phyloP scores from a whole-genome alignment of 2,797 vertebrate species.

The Varecia variegata region DNA sequence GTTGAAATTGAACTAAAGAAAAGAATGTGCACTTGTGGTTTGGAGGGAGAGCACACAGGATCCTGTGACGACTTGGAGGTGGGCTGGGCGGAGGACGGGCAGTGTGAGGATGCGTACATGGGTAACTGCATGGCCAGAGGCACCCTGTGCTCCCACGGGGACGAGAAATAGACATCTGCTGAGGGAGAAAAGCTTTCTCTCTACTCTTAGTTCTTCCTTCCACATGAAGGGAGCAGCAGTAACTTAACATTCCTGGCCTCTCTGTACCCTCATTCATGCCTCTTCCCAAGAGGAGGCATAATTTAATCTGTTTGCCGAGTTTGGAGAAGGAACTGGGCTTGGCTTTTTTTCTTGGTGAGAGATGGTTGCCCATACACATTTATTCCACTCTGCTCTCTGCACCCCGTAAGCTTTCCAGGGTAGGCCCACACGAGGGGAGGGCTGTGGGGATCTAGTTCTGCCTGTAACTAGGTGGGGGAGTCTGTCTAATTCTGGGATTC shows the following conservation, averaged over 20 bases:
- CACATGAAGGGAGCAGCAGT: not conserved
- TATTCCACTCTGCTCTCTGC: not conserved
- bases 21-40: not conserved
- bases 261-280: not conserved
- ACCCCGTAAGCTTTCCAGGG: not conserved
- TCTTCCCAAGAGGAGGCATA: not conserved
- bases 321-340: not conserved
- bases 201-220: not conserved
- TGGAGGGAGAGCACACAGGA: not conserved
- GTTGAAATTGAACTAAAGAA: not conserved
- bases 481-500: conserved; percentile 1
- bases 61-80: not conserved
- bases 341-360: not conserved
- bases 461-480: not conserved
- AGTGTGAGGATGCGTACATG: not conserved
- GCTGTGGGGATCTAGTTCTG: not conserved
- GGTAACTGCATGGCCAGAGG: not conserved
- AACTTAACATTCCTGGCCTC: not conserved
- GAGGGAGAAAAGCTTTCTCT: not conserved
- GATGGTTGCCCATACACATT: not conserved
- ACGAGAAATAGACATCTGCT: not conserved
- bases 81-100: not conserved
- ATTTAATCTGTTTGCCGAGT: not conserved
- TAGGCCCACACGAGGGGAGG: not conserved
- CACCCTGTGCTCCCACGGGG: not conserved